These are phyloP conservation scores for Drosophila malerkotliana DNA, from an alignment of 1,140 invertebrate species.

Conservation along the genomic window DNA sequence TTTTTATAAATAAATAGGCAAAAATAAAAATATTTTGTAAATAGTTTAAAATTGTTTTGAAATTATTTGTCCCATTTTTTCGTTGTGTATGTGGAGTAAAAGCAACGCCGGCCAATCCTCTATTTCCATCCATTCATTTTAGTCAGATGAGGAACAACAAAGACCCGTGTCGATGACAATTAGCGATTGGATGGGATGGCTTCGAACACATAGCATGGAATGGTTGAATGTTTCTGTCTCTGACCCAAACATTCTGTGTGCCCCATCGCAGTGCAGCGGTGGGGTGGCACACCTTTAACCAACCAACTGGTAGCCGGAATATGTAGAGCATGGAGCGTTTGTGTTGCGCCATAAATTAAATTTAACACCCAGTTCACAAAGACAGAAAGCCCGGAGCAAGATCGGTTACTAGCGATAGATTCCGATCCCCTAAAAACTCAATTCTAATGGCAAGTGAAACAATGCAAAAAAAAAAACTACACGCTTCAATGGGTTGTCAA, in stretches of 20 bases:
- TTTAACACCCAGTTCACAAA: slow-evolving; percentile 62
- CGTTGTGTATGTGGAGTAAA: slow-evolving; percentile 26
- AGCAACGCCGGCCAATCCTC: slow-evolving; percentile 55
- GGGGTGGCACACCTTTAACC: slow-evolving; percentile 42
- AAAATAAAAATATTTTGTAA: too few relatives aligned
- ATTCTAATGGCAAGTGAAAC: slow-evolving; percentile 54
- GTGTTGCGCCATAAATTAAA: slow-evolving; percentile 77
- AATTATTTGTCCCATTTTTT: not conserved
- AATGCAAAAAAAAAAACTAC: slow-evolving; percentile 53
- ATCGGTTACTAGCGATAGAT: slow-evolving; percentile 48
- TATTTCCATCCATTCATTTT: slow-evolving; percentile 64
- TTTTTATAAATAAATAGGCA: too few relatives aligned
- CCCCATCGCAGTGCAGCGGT: not conserved
- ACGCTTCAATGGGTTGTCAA: slow-evolving; percentile 44
- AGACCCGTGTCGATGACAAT: slow-evolving; percentile 78
- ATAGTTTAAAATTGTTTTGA: not conserved
- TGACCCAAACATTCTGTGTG: slow-evolving; percentile 49
- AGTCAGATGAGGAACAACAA: slow-evolving; percentile 64
- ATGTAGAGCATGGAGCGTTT: slow-evolving; percentile 78
- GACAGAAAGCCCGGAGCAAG: slow-evolving; percentile 27
- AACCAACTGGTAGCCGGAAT: slow-evolving; percentile 59
- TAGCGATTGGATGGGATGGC: slow-evolving; percentile 68
- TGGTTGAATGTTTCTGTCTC: slow-evolving; percentile 18
- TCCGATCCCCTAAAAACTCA: slow-evolving; percentile 24
- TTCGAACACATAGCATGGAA: slow-evolving; percentile 24